Conservation (phyloP, 2,797 vertebrate species). For the Diplodus sargus region DNA sequence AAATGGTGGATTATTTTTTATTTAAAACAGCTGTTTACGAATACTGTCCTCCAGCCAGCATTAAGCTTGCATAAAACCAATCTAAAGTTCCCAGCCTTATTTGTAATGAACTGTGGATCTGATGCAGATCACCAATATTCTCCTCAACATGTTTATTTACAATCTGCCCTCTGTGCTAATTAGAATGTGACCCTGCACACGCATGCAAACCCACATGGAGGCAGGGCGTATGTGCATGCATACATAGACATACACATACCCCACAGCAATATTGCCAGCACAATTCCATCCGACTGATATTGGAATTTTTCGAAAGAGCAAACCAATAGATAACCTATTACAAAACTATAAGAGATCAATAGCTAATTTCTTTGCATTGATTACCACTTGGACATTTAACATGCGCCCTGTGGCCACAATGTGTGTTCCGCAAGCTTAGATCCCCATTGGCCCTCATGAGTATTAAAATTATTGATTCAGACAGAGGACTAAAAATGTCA, state of each 20-base stretch:
- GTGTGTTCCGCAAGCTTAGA: constrained; percentile 85
- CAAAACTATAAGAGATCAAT: constrained; percentile 96
- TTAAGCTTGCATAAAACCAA: constrained; percentile 48
- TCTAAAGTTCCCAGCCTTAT: constrained; percentile 45
- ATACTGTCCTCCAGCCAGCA: constrained; percentile 10
- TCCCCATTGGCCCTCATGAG: constrained; percentile 87
- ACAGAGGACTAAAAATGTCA: constrained; percentile 92
- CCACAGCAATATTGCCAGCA: constrained; percentile 83
- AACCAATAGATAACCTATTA: constrained; percentile 97
- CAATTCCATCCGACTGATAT: constrained; percentile 91
- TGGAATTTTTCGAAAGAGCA: constrained; percentile 96
- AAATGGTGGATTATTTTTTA: not conserved
- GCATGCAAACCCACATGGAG: constrained; percentile 44
- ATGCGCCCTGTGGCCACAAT: constrained; percentile 89
- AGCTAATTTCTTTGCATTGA: constrained; percentile 98
- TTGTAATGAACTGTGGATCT: constrained; percentile 68
- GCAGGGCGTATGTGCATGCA: constrained; percentile 27
- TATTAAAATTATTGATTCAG: constrained; percentile 92
- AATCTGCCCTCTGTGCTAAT: constrained; percentile 89
- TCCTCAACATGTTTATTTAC: constrained; percentile 81
- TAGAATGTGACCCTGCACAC: constrained; percentile 84
- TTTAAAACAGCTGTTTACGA: constrained; percentile 8
- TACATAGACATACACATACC: constrained; percentile 47
- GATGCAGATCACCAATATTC: constrained; percentile 74
- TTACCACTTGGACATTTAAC: constrained; percentile 96